A percentile compares a stretch with the other conserved stretches of the same genome.
Conservation (phyloP, 2,113 vertebrate genomes). For the Fregata magnificens region DNA sequence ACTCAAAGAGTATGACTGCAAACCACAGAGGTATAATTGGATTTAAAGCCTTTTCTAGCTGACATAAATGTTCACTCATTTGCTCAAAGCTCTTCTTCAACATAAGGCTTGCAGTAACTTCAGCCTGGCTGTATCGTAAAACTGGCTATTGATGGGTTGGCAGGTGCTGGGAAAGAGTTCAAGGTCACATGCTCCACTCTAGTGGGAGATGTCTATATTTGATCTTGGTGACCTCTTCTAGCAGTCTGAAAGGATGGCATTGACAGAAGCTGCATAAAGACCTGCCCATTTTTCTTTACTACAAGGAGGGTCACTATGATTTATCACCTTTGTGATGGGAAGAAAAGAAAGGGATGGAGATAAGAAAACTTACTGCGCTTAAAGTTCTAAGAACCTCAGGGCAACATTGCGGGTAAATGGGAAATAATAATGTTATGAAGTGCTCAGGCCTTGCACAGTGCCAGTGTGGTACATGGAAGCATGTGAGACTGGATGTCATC, state of each 20-base stretch:
- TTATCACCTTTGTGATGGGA: background rate
- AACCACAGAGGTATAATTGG: background rate
- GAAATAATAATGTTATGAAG: background rate
- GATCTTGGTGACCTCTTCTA: constrained; percentile 41
- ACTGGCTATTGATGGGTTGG: constrained; percentile 25
- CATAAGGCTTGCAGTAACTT: background rate
- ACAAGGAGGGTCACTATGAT: constrained; percentile 18
- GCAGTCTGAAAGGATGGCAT: constrained; percentile 35
- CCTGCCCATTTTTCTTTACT: constrained; percentile 26
- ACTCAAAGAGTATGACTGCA: background rate
- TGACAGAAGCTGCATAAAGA: constrained; percentile 51
- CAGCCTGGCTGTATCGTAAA: constrained; percentile 9
- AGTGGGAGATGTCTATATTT: constrained; percentile 48
- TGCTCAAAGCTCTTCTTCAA: constrained; percentile 1
- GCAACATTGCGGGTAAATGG: background rate
- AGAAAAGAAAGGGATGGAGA: constrained; percentile 4
- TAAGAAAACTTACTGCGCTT: background rate
- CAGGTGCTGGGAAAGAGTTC: constrained; percentile 20
- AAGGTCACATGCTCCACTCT: constrained; percentile 21
- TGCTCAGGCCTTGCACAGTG: background rate
- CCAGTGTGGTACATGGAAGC: background rate
- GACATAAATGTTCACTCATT: background rate
- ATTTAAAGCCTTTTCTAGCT: constrained; percentile 17
- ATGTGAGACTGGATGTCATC: background rate
- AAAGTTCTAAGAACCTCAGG: background rate